Base-by-base conservation (phyloP, 2,888 invertebrate genomes). In the Sarcophaga caerulescens region DNA sequence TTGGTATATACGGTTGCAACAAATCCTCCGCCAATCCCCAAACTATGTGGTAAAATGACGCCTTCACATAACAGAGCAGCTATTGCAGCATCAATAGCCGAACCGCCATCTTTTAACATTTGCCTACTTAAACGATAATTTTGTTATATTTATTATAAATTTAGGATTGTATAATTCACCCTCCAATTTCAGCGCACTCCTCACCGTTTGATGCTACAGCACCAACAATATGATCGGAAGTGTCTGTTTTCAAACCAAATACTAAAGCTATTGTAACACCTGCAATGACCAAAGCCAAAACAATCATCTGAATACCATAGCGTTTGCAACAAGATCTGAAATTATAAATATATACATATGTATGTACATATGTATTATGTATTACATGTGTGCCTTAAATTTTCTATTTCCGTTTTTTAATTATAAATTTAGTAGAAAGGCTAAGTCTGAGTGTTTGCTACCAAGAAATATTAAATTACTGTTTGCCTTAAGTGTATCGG, bases 1-100 rank as follows among this genome's bases (percentile, higher is more conserved):
- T 95, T 95, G 89, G 96, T 95, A 94, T 97, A 98, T 81, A 97
- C 94, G 0, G 97, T 97, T 93, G 97, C 96, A 52, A 98, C 93
- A 93, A 98, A 98, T 17, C 98, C 98, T 66, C 98, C 98, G 4
- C 98, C 98, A 6, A 98, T 93, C 0, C 98, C 98, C 95, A 96
- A 96, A 89, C 97, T 96, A 92, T 98, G 97, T 6, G 97, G 95
- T 91, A 97, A 96, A 4, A 96, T 95, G 6, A 97, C 94, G 0
- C 98, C 98, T 91, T 97, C 96, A 92, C 98, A 98, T 89, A 98
- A 95, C 68, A 98, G 92, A 0, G 97, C 95, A 0, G 98, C 97
- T 89, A 98, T 96, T 0, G 97, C 96, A 0, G 97, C 97, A 92
- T 98, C 98, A 4, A 97, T 96, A 0, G 97, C 98, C 0, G 95